Evolutionary conservation across 2,888 invertebrate genomes (phyloP), one percentile per base, ranked within the genome.

Genomic region (Scaptomyza cyrtandrae): DNA sequence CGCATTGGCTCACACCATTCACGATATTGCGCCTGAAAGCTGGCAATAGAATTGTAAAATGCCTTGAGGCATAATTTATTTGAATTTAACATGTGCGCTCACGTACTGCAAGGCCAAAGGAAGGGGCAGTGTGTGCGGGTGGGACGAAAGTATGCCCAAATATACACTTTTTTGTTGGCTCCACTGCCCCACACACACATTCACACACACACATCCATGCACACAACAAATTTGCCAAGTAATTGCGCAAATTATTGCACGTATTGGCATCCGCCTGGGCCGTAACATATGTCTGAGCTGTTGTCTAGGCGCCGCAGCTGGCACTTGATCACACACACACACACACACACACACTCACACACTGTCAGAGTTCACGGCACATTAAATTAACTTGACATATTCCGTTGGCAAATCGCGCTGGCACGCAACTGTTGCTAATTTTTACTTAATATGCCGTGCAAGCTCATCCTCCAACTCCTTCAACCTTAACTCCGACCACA

Each of bases 341-440:
- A 33, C 48, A 41, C n/a, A 6, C 33, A 29, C 24, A 14, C 59
- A 33, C 41, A 5, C 55, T 31, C 31, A 19, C 41, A 10, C 37
- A 43, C 45, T 57, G 62, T 63, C 64, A 78, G 67, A 57, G 71
- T 85, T 85, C 86, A 88, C 81, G 88, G 73, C 68, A 79, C 86
- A 88, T 84, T 88, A 84, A 81, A 84, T 88, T 86, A 86, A 78
- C 86, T 86, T 83, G 83, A 88, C 81, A 82, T 77, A 86, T 75
- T 78, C 70, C 63, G 69, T 59, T 55, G 56, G 63, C 61, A 59
- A 57, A 52, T 69, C 54, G 60, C 62, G 58, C 56, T 60, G 62
- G 71, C 73, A 73, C 74, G 78, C 89, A 89, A 87, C 89, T 88
- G 89, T 88, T 88, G 87, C 87, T 89, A 89, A 87, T 87, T 84